Conservation (phyloP, 2,797 vertebrate genomes). For the Siniperca obscura region DNA sequence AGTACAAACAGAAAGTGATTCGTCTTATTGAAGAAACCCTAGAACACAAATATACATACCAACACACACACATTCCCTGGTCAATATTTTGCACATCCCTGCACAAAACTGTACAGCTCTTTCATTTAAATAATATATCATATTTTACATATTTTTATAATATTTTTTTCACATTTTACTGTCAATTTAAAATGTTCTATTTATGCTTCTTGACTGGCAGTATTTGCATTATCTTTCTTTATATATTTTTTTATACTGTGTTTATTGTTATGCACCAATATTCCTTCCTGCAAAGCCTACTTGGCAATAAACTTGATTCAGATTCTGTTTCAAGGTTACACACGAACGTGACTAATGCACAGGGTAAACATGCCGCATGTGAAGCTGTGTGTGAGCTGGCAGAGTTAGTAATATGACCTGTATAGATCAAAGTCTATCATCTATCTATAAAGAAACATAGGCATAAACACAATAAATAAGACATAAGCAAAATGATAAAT, state of each 20-base stretch:
- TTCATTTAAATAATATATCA: no score
- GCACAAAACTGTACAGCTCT: no score
- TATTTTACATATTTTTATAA: no score
- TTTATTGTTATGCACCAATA: no score
- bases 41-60: conserved; percentile 3
- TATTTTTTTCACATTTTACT: no score
- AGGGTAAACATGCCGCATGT: conserved; percentile 47
- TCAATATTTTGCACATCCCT: no score
- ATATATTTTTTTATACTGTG: no score
- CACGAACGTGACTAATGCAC: conserved; percentile 42
- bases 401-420: conserved; percentile 22
- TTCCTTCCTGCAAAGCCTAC: no score
- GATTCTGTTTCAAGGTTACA: conserved; percentile 42
- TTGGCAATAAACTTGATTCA: not conserved
- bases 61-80: not conserved
- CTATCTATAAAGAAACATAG: conserved; percentile 6
- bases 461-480: not conserved
- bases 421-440: not conserved
- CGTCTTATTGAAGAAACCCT: conserved; percentile 7
- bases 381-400: conserved; percentile 8
- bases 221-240: no score
- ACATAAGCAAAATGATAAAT: not conserved
- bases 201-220: no score
- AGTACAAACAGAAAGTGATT: not conserved
- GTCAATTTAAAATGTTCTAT: no score